Evolutionary conservation across 2,888 invertebrate genomes (phyloP).

Genomic region (Rhorus exstirpatorius): DNA sequence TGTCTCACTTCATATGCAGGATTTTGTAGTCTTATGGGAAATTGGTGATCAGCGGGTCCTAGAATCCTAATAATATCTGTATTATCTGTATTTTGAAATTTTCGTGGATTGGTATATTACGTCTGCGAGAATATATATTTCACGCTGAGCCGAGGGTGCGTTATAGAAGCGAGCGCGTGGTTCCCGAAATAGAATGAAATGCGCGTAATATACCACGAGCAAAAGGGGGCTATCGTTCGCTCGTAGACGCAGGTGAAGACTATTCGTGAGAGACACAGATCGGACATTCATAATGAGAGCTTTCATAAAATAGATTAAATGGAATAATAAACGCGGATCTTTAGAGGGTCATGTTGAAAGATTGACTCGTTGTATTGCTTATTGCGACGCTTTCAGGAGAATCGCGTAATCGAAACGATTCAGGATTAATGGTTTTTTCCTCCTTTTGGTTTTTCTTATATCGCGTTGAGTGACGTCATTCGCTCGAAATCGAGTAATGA

Average conservation of each 20-base stretch:
- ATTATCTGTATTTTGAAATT: conserved; percentile 53
- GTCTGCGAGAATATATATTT: conserved; percentile 46
- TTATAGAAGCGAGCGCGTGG: conserved; percentile 49
- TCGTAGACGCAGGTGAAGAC: conserved; percentile 56
- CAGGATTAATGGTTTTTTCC: background rate
- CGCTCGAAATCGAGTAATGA: background rate
- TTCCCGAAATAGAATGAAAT: conserved; percentile 59
- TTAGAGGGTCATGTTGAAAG: no score
- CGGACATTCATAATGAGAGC: conserved; percentile 22
- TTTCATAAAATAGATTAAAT: conserved; percentile 28
- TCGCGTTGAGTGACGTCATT: background rate
- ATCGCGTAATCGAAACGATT: background rate
- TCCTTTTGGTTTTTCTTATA: background rate
- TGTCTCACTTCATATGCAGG: background rate
- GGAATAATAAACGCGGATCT: conserved; percentile 31
- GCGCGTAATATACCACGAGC: conserved; percentile 32
- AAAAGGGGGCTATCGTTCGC: conserved; percentile 50
- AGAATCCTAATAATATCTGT: conserved; percentile 36
- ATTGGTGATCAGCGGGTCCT: background rate
- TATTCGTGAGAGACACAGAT: conserved; percentile 28
- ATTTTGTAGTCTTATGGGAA: conserved; percentile 1
- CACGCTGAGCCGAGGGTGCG: conserved; percentile 25
- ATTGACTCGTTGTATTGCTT: background rate
- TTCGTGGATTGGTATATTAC: conserved; percentile 42
- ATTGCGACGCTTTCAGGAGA: background rate